Conservation (phyloP, 2,113 vertebrate genomes). For the Myrmophylax atrothorax region DNA sequence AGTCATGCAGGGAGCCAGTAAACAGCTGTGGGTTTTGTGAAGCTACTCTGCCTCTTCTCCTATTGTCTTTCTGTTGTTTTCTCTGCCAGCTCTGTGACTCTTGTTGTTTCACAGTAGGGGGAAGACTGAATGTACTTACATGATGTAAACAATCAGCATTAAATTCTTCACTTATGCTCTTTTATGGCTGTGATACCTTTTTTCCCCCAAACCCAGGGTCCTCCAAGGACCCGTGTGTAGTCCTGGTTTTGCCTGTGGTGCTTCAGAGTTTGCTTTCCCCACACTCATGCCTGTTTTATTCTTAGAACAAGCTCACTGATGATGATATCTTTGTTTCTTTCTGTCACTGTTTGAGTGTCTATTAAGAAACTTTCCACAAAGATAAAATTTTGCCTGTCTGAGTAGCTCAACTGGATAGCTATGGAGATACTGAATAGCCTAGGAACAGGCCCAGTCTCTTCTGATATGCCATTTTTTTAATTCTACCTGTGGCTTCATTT, state of each 20-base stretch:
- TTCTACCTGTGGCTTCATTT: neutral
- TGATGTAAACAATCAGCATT: neutral
- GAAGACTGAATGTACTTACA: neutral
- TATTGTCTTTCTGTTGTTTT: neutral
- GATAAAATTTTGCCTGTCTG: neutral
- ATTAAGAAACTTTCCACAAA: neutral
- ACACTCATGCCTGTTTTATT: neutral
- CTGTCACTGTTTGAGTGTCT: neutral
- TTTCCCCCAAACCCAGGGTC: neutral
- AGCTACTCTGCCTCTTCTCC: neutral
- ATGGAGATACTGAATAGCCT: neutral
- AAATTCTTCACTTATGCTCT: neutral
- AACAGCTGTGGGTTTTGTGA: neutral
- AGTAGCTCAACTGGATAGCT: neutral
- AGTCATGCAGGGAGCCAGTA: rapidly evolving
- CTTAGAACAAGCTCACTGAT: neutral
- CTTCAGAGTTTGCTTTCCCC: neutral
- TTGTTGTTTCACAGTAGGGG: rapidly evolving
- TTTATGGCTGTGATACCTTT: neutral
- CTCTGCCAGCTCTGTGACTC: neutral
- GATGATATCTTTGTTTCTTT: neutral
- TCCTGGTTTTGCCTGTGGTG: neutral
- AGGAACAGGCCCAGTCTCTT: neutral
- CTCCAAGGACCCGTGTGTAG: neutral
- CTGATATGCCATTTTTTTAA: neutral